Percentiles rank a stretch among this genome's conserved stretches.
Evolutionary conservation across 2,113 vertebrate genomes (phyloP).

Genomic region (Alethe diademata): DNA sequence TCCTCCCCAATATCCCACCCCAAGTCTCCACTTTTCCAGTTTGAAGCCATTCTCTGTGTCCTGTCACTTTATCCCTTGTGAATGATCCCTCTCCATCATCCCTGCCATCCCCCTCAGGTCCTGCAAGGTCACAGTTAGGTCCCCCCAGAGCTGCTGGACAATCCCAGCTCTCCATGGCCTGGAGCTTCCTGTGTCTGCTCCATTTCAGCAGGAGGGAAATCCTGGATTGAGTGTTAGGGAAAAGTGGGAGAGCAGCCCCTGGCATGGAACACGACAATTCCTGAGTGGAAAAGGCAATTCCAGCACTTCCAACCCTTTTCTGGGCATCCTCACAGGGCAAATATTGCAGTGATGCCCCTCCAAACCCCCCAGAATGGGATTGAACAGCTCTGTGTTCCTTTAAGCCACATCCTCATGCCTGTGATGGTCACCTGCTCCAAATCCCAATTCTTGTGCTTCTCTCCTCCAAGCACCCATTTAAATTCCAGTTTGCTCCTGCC

Average conservation of each 20-base stretch:
- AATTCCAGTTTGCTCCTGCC: not conserved
- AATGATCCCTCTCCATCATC: not conserved
- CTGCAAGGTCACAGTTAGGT: not conserved
- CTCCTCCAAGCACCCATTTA: not conserved
- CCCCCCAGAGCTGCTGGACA: not conserved
- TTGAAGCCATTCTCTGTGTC: not conserved
- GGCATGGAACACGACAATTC: not conserved
- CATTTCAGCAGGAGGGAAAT: not conserved
- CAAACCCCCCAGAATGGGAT: not conserved
- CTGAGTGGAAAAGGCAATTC: not conserved
- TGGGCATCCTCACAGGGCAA: not conserved
- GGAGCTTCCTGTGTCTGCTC: not conserved
- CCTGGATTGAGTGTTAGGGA: accelerated
- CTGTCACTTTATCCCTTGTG: not conserved
- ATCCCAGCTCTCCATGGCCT: accelerated
- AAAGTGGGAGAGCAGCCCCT: not conserved
- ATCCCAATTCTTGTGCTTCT: not conserved
- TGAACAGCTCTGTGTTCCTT: not conserved
- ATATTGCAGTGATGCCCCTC: not conserved
- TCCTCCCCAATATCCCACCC: not conserved
- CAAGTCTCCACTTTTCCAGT: not conserved
- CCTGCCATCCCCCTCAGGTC: not conserved
- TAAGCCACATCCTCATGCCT: no score
- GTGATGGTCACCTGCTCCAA: not conserved
- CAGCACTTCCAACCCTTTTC: not conserved